Percentiles rank a stretch among this genome's conserved stretches.
These are phyloP conservation scores for Ephestia elutella DNA, from an alignment of 1,140 invertebrate genomes.

Conservation along the genomic window DNA sequence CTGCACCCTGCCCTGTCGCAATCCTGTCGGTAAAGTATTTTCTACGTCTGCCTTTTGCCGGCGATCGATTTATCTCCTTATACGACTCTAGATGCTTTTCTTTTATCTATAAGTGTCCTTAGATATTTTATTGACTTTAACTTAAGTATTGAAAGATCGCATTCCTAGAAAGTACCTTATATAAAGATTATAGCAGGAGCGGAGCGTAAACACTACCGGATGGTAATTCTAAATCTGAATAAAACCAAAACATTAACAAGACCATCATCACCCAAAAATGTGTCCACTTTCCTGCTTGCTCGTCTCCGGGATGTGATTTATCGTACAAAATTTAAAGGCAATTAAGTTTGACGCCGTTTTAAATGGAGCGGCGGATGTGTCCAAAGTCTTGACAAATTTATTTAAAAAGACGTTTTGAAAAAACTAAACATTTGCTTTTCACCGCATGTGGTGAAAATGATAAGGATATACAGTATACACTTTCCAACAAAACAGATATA, in stretches of 20 bases:
- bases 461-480: too few relatives aligned
- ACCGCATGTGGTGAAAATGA: not conserved
- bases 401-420: slow-evolving; percentile 28
- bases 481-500: too few relatives aligned
- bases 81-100: too few relatives aligned
- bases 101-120: too few relatives aligned
- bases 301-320: slow-evolving; percentile 33
- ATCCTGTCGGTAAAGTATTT: too few relatives aligned
- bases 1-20: too few relatives aligned
- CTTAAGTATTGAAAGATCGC: too few relatives aligned
- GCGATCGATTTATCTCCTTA: too few relatives aligned
- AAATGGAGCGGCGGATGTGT: slow-evolving; percentile 25
- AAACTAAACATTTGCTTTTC: not conserved
- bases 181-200: too few relatives aligned
- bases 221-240: not conserved
- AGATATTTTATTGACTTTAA: too few relatives aligned
- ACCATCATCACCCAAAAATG: not conserved
- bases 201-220: not conserved
- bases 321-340: slow-evolving; percentile 40
- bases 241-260: not conserved
- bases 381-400: slow-evolving; percentile 41
- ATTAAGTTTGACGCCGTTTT: slow-evolving; percentile 39
- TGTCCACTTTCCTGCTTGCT: not conserved
- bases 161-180: too few relatives aligned
- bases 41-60: too few relatives aligned